phyloP scores from a whole-genome alignment of 2,113 vertebrate species.

The Forbesichthys agassizii region DNA sequence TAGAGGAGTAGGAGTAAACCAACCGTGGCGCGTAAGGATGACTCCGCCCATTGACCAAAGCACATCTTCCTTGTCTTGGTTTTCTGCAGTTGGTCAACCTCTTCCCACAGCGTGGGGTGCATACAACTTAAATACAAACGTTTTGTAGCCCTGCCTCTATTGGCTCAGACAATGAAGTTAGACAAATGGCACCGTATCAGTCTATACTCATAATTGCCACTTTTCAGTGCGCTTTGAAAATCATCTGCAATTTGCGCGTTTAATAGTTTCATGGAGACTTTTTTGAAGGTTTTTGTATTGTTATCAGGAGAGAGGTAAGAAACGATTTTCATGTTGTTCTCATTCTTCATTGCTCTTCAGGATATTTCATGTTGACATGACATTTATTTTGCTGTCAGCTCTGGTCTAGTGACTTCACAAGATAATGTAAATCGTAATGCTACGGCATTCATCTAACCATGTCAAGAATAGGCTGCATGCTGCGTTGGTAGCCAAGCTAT shows the following conservation, averaged over 20 bases:
- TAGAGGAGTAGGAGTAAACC: background rate
- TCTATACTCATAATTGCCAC: too few relatives aligned
- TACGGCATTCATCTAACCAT: conserved; percentile 17
- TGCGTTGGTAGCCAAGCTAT: too few relatives aligned
- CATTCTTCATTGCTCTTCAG: background rate
- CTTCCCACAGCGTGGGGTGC: conserved; percentile 7
- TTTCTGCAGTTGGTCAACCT: conserved; percentile 64
- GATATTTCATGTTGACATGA: background rate
- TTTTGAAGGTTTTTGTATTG: conserved; percentile 27
- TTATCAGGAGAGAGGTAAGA: conserved; percentile 52
- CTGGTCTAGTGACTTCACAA: too few relatives aligned
- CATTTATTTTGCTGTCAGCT: too few relatives aligned
- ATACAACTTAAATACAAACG: background rate
- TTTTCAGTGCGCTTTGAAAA: too few relatives aligned
- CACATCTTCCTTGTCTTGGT: conserved; percentile 71
- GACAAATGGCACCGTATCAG: too few relatives aligned
- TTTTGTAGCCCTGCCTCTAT: background rate
- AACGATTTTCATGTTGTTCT: background rate
- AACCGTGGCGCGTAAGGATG: conserved; percentile 20
- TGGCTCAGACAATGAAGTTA: too few relatives aligned
- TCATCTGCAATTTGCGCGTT: too few relatives aligned
- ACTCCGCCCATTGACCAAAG: conserved; percentile 74
- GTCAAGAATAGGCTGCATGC: background rate
- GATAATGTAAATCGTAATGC: too few relatives aligned
- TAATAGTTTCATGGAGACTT: conserved; percentile 51